phyloP scores from a whole-genome alignment of 2,113 vertebrate genomes.

The Ptyas mucosa region DNA sequence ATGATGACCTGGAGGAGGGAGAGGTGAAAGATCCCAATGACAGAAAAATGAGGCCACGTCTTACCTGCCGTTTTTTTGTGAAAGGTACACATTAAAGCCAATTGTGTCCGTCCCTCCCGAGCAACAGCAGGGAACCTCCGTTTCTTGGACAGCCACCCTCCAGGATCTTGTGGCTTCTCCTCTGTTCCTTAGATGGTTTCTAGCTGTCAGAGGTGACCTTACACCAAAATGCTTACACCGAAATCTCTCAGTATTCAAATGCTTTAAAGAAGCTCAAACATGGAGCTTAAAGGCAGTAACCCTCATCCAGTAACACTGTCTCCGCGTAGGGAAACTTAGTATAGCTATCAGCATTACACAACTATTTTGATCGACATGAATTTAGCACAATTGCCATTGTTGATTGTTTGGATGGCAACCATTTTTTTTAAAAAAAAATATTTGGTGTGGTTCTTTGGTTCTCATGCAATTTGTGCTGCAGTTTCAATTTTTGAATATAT shows the following conservation, averaged over 20 bases:
- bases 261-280: background rate
- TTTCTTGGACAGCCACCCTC: background rate
- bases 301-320: background rate
- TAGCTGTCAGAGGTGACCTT: background rate
- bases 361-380: background rate
- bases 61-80: conserved; percentile 97
- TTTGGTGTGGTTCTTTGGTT: background rate
- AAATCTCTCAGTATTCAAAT: background rate
- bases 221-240: too few species aligned
- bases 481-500: background rate
- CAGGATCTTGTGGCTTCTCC: background rate
- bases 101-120: rapidly evolving
- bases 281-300: background rate
- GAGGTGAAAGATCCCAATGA: conserved; percentile 97
- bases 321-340: background rate
- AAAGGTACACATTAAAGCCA: conserved; percentile 77
- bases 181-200: background rate
- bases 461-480: background rate
- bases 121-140: background rate
- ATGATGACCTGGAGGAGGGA: conserved; percentile 96
- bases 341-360: background rate
- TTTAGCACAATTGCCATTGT: background rate
- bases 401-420: background rate
- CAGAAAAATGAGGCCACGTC: conserved; percentile 90
- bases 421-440: background rate